phyloP scores from a whole-genome alignment of 2,797 vertebrate genomes.

The Alcedo atthis region DNA sequence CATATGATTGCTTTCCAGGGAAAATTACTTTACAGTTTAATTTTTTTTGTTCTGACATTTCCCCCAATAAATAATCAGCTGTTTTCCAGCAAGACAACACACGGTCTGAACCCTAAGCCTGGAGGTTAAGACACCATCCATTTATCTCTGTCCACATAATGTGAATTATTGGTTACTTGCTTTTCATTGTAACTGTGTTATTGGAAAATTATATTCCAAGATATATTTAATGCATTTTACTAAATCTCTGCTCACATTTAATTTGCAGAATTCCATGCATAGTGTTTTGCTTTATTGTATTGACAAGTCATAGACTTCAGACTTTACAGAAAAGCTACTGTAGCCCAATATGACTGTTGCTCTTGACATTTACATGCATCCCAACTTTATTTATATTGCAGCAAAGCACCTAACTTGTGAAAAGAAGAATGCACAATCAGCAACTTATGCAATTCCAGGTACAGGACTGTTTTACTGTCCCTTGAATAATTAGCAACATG shows the following conservation, averaged over 20 bases:
- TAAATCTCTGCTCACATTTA: constrained; percentile 59
- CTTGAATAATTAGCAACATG: constrained; percentile 78
- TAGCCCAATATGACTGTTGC: constrained; percentile 58
- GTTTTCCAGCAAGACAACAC: constrained; percentile 61
- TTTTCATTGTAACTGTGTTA: constrained; percentile 69
- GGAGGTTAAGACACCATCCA: constrained; percentile 67
- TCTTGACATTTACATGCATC: constrained; percentile 64
- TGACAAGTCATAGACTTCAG: constrained; percentile 20
- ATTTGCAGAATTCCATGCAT: constrained; percentile 32
- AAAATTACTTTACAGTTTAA: constrained; percentile 73
- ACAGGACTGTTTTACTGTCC: constrained; percentile 73
- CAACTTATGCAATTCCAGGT: constrained; percentile 65
- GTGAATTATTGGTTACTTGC: constrained; percentile 70
- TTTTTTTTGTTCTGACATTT: constrained; percentile 71
- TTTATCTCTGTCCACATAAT: constrained; percentile 74
- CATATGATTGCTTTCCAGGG: constrained; percentile 41
- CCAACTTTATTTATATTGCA: constrained; percentile 75
- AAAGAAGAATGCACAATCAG: constrained; percentile 73
- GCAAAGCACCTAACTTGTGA: constrained; percentile 48
- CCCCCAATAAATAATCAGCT: constrained; percentile 74
- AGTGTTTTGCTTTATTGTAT: constrained; percentile 18
- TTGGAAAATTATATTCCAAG: constrained; percentile 64
- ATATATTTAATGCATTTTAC: constrained; percentile 64
- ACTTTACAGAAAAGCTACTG: constrained; percentile 53
- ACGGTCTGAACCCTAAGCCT: constrained; percentile 67